A percentile compares a stretch with the other conserved stretches of the same genome.
Conservation (phyloP, 1,140 invertebrate genomes). For the Pemphigus obesinymphae region DNA sequence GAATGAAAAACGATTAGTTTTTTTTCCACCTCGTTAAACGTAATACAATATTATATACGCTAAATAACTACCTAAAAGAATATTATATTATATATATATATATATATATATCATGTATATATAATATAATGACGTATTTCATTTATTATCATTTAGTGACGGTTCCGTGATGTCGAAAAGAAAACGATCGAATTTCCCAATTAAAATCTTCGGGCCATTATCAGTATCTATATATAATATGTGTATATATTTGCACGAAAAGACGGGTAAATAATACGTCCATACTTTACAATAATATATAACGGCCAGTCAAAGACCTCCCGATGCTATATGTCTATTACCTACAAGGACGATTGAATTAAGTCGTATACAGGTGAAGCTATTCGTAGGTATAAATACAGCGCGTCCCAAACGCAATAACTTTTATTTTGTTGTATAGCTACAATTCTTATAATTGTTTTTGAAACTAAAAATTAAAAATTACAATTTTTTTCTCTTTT, state of each 20-base stretch:
- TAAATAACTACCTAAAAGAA: conserved; percentile 2
- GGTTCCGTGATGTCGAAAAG: not conserved
- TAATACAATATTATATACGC: not conserved
- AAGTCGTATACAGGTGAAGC: not conserved
- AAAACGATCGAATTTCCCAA: not conserved
- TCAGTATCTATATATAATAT: not conserved
- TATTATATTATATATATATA: too few relatives aligned
- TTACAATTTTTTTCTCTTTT: too few relatives aligned
- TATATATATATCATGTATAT: not conserved
- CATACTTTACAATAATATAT: too few relatives aligned
- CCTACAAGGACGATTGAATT: not conserved
- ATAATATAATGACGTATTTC: not conserved
- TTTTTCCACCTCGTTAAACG: not conserved
- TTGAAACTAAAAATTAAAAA: too few relatives aligned
- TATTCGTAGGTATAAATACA: too few relatives aligned
- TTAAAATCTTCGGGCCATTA: not conserved
- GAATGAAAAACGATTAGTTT: not conserved
- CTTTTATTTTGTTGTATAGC: not conserved
- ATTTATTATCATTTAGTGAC: not conserved
- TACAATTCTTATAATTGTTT: too few relatives aligned
- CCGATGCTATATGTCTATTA: not conserved
- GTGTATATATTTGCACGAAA: too few relatives aligned
- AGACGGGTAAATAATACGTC: too few relatives aligned
- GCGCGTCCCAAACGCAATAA: not conserved
- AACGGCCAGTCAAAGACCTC: conserved; percentile 22